Percentiles rank a stretch among this genome's conserved stretches.
Evolutionary conservation across 2,888 invertebrate species (phyloP).

Genomic region (Phaedon cochleariae): DNA sequence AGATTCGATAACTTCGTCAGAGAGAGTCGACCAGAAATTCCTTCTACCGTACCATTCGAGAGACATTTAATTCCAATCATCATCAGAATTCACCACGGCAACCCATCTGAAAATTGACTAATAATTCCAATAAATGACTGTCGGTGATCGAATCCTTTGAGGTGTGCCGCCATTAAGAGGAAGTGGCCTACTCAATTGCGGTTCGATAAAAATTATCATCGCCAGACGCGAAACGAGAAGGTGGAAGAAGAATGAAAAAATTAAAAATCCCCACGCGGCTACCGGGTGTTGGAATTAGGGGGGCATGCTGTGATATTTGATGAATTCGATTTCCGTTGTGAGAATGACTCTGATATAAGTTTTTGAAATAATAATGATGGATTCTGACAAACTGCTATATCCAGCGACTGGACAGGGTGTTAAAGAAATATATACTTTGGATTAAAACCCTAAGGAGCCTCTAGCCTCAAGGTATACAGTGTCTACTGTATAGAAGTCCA

Average conservation of each 20-base stretch:
- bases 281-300: conserved; percentile 31
- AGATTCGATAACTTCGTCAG: too few relatives aligned
- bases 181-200: conserved; percentile 43
- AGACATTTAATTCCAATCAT: conserved; percentile 38
- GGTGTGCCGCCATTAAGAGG: conserved; percentile 37
- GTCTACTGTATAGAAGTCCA: too few relatives aligned
- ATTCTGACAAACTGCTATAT: not conserved
- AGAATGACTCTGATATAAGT: not conserved
- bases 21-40: too few relatives aligned
- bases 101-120: conserved; percentile 38
- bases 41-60: conserved; percentile 11
- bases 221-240: not conserved
- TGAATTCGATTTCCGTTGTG: conserved; percentile 26
- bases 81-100: conserved; percentile 38
- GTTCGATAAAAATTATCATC: conserved; percentile 43
- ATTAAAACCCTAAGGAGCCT: too few relatives aligned
- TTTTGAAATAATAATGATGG: not conserved
- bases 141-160: conserved; percentile 45
- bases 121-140: conserved; percentile 43
- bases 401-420: too few relatives aligned
- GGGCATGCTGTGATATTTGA: conserved; percentile 40
- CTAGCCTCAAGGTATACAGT: too few relatives aligned
- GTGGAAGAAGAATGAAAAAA: conserved; percentile 3
- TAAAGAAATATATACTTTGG: too few relatives aligned
- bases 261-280: conserved; percentile 41